Evolutionary conservation across 2,113 vertebrate genomes (phyloP).

Genomic region (Cacatua alba): DNA sequence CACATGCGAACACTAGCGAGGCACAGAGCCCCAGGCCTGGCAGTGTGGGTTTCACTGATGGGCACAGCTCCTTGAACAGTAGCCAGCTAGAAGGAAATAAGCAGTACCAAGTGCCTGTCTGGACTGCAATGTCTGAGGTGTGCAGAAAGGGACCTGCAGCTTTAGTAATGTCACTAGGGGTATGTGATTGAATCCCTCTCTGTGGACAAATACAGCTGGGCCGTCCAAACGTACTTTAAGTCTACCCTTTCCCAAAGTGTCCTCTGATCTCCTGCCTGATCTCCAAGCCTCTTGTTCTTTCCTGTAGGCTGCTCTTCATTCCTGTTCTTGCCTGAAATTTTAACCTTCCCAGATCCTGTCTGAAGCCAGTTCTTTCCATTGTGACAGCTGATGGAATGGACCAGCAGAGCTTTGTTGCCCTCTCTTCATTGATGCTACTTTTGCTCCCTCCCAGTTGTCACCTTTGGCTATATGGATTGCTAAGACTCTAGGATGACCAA

Average conservation of each 20-base stretch:
- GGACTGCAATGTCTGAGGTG: background rate
- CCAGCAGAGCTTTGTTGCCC: background rate
- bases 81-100: background rate
- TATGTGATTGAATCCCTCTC: background rate
- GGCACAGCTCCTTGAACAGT: background rate
- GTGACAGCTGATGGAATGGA: background rate
- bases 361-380: background rate
- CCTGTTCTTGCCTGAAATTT: background rate
- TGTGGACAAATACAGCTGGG: background rate
- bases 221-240: background rate
- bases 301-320: background rate
- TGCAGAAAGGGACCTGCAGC: fast-evolving
- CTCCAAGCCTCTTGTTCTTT: background rate
- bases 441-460: background rate
- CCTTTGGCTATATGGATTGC: background rate
- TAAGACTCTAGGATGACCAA: background rate
- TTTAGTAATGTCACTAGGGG: background rate
- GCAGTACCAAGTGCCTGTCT: background rate
- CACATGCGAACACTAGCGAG: fast-evolving
- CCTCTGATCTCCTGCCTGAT: background rate
- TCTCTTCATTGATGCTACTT: background rate
- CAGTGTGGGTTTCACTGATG: background rate
- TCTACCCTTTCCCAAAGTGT: background rate
- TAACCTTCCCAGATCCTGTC: background rate
- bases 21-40: background rate